Evolutionary conservation across 2,113 vertebrate genomes (phyloP).

Genomic region (Semicossyphus pulcher): DNA sequence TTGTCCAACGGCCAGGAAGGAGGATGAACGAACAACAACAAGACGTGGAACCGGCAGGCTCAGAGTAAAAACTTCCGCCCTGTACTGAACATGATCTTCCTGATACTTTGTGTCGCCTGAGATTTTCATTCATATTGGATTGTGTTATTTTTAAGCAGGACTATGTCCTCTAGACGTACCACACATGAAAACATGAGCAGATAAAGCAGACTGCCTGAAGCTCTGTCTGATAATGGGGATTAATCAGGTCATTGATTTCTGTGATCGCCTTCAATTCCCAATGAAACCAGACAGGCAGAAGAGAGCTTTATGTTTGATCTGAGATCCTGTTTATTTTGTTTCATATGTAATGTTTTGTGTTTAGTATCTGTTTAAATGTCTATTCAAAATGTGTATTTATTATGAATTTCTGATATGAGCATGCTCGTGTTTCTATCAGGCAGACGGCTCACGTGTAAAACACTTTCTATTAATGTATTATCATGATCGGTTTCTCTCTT

Average conservation of each 20-base stretch:
- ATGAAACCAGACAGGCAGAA: background rate
- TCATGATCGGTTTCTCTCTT: too few species aligned
- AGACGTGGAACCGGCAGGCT: background rate
- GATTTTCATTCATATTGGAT: too few species aligned
- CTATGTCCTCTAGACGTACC: background rate
- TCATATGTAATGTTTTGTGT: too few species aligned
- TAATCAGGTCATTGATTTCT: slow-evolving; percentile 19
- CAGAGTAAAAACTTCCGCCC: background rate
- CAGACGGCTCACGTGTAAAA: too few species aligned
- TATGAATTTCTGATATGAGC: too few species aligned
- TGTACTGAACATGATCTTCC: too few species aligned
- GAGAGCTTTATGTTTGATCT: background rate
- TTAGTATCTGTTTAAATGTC: too few species aligned
- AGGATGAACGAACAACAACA: background rate
- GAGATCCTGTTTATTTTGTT: background rate
- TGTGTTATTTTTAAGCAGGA: too few species aligned
- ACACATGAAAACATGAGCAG: background rate
- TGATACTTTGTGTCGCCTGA: too few species aligned
- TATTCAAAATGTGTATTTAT: too few species aligned
- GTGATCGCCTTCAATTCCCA: background rate
- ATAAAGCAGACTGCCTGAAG: background rate
- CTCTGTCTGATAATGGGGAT: background rate
- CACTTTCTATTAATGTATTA: too few species aligned
- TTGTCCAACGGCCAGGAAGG: slow-evolving; percentile 13
- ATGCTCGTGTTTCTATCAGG: too few species aligned